These are phyloP conservation scores for Ephydatia muelleri DNA, from an alignment of 37 sponge, comb jelly and placozoan species.

Conservation along the genomic window DNA sequence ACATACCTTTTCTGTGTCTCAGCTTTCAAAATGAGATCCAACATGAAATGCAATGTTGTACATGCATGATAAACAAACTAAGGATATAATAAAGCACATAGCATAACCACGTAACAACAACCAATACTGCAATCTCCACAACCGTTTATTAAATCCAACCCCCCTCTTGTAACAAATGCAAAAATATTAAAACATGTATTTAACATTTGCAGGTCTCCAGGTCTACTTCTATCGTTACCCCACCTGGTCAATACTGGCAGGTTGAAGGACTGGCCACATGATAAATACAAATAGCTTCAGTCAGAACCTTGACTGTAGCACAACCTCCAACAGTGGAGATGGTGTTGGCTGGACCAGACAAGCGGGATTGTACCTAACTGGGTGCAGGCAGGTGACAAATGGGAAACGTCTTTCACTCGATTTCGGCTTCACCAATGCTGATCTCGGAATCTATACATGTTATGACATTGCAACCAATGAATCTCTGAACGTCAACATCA, in stretches of 20 bases:
- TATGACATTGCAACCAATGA: conserved; percentile 3
- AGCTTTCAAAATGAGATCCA: no score
- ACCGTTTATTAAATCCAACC: no score
- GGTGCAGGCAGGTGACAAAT: not conserved
- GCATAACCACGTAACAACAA: no score
- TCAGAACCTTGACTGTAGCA: conserved; percentile 21
- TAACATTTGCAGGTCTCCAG: not conserved
- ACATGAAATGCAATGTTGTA: no score
- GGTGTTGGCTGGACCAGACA: conserved; percentile 25
- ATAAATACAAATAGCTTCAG: not conserved
- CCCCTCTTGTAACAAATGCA: no score
- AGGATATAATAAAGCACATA: no score
- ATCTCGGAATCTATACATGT: conserved; percentile 26
- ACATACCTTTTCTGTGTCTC: no score
- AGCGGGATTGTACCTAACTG: not conserved
- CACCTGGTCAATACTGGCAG: not conserved
- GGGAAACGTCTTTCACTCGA: not conserved
- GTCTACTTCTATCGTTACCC: not conserved
- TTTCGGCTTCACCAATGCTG: not conserved
- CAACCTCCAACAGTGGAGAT: conserved; percentile 9
- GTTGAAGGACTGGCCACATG: conserved; percentile 52
- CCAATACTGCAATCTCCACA: no score
- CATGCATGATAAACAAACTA: no score
- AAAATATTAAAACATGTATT: no score
- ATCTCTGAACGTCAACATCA: conserved; percentile 9